Percentiles rank a stretch among this genome's conserved stretches.
Conservation (phyloP, 1,140 invertebrate species). For the Harpegnathos saltator region DNA sequence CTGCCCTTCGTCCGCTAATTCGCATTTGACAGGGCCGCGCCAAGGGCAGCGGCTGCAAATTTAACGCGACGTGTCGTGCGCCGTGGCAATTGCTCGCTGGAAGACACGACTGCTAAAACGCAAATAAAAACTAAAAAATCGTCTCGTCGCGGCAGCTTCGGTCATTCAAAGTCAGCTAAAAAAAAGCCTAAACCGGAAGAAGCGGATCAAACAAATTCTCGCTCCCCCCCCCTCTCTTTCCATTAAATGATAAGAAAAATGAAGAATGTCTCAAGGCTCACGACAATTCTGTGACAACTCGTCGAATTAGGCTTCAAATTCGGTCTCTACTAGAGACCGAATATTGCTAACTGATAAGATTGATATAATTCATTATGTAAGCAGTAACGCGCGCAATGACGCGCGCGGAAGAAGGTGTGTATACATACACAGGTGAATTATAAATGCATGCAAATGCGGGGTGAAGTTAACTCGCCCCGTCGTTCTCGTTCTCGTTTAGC, state of each 20-base stretch:
- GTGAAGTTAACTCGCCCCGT: not conserved
- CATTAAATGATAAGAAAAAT: no score
- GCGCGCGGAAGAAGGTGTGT: no score
- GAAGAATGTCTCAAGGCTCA: no score
- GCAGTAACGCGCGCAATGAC: not conserved
- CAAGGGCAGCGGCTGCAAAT: conserved; percentile 40
- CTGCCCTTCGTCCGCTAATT: conserved; percentile 39
- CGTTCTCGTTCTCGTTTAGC: not conserved
- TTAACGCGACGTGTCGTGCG: conserved; percentile 2
- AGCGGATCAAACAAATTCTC: no score
- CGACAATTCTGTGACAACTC: no score
- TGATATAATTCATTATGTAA: not conserved
- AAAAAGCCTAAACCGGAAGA: no score
- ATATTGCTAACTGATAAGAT: not conserved
- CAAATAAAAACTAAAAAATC: no score
- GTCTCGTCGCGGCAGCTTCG: no score
- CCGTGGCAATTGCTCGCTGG: no score
- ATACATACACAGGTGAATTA: not conserved
- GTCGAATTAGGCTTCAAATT: no score
- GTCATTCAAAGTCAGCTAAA: no score
- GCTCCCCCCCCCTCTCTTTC: no score
- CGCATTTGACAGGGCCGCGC: conserved; percentile 32
- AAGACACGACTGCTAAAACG: not conserved
- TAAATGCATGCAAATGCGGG: not conserved
- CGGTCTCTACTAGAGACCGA: not conserved